Evolutionary conservation across 2,888 invertebrate species (phyloP), one percentile per base, ranked within the genome.

Genomic region (Perdita meconis): DNA sequence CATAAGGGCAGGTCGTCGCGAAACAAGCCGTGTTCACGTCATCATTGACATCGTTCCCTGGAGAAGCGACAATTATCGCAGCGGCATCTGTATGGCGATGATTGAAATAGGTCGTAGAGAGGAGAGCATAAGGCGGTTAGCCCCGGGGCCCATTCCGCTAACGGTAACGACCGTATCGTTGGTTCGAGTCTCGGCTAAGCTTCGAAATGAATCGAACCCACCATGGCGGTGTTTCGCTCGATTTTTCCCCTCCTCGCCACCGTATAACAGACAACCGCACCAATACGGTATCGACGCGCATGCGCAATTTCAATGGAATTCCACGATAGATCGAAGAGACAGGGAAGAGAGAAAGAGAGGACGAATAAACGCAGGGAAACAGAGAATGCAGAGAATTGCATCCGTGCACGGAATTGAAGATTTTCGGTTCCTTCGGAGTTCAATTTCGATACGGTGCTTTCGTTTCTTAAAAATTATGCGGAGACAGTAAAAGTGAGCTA

Each of bases 51-150:
- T 16, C 24, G 30, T 38, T 51, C 47, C 34, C 19, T n/a, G 30
- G n/a, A 2, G 83, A 85, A 78, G 75, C 89, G 88, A 91, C 89
- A 88, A 91, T 92, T 92, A 92, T 90, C 88, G 87, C 92, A 92
- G 92, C 92, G 92, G 86, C 92, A 92, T 92, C 92, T 92, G 91
- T 90, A 91, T 89, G 90, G 82, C 87, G 89, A 90, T 89, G 90
- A 92, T 91, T 88, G 92, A 92, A 92, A 92, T 92, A 91, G 89
- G 88, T 90, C 89, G 91, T 91, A 88, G 91, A 81, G 44, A 86
- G 89, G 53, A 78, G 69, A 56, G 72, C 65, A 83, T 81, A 60
- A 81, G 80, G 71, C 57, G 83, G 83, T 85, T 85, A 74, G 77
- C 69, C 79, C 83, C 76, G 77, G n/a, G 86, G 89, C 87, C 90